Conservation (phyloP, 2,797 vertebrate species). For the Enteromius fasciolatus region DNA sequence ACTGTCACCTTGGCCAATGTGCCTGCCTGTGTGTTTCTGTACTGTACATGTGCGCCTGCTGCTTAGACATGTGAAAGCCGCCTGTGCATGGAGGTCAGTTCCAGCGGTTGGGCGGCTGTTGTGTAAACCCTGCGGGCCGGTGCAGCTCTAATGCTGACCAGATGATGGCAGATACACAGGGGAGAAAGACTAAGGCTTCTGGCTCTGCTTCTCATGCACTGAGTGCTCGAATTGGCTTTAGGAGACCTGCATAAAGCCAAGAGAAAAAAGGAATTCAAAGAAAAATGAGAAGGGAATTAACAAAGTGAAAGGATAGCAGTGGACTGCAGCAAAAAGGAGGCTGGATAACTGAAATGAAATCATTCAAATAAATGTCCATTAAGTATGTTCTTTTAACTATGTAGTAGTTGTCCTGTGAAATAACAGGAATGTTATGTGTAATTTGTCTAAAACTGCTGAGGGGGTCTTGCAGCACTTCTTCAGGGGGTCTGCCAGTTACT, state of each 20-base stretch:
- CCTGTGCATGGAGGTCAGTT: conserved; percentile 3
- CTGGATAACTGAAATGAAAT: background rate
- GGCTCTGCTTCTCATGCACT: background rate
- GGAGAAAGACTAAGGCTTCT: conserved; percentile 1
- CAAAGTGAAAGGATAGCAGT: background rate
- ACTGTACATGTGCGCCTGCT: conserved; percentile 24
- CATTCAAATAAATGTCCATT: background rate
- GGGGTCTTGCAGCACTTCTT: background rate
- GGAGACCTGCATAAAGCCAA: background rate
- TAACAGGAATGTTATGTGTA: background rate
- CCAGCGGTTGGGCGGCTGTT: background rate
- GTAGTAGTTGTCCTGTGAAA: background rate
- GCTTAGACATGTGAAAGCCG: conserved; percentile 7
- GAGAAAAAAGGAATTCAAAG: background rate
- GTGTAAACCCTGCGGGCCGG: conserved; percentile 8
- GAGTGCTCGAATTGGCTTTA: background rate
- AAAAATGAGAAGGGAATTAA: background rate
- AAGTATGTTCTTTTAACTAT: background rate
- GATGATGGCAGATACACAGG: conserved; percentile 9
- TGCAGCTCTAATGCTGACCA: conserved; percentile 25
- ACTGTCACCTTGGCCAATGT: background rate
- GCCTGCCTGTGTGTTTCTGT: background rate
- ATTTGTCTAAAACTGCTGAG: background rate
- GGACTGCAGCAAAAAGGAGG: background rate
- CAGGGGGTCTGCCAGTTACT: background rate